phyloP scores from a whole-genome alignment of 1,140 invertebrate species.

The Aphaenogaster floridana region DNA sequence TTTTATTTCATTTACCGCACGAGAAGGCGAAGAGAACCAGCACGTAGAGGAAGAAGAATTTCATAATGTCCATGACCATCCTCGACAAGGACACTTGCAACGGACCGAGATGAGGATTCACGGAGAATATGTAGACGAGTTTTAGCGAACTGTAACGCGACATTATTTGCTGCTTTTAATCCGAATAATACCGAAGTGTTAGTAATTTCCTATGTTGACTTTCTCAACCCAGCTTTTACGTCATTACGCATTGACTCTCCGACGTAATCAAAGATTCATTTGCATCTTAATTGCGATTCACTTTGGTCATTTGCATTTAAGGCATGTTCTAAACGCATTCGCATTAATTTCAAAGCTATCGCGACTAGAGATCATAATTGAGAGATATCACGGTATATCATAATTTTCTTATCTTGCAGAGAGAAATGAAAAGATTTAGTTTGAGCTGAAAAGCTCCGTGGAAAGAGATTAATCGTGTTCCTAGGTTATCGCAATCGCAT shows the following conservation, averaged over 20 bases:
- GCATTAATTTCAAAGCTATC: background rate
- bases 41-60: constrained; percentile 98
- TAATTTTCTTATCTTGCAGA: background rate
- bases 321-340: background rate
- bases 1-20: constrained; percentile 91
- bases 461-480: background rate
- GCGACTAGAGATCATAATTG: too few relatives aligned
- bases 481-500: background rate
- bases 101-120: constrained; percentile 99
- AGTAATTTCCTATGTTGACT: background rate
- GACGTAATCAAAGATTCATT: constrained; percentile 37
- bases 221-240: background rate
- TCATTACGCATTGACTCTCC: background rate
- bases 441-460: background rate
- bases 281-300: background rate
- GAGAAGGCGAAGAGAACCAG: constrained; percentile 99
- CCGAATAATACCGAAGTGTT: background rate
- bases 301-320: background rate
- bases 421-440: background rate
- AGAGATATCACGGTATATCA: background rate
- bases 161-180: constrained; percentile 26
- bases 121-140: constrained; percentile 99
- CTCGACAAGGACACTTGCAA: constrained; percentile 98
- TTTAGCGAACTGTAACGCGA: constrained; percentile 94
- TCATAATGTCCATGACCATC: constrained; percentile 99